Evolutionary conservation across 2,797 vertebrate genomes (phyloP).

Genomic region (Siniperca scherzeri): DNA sequence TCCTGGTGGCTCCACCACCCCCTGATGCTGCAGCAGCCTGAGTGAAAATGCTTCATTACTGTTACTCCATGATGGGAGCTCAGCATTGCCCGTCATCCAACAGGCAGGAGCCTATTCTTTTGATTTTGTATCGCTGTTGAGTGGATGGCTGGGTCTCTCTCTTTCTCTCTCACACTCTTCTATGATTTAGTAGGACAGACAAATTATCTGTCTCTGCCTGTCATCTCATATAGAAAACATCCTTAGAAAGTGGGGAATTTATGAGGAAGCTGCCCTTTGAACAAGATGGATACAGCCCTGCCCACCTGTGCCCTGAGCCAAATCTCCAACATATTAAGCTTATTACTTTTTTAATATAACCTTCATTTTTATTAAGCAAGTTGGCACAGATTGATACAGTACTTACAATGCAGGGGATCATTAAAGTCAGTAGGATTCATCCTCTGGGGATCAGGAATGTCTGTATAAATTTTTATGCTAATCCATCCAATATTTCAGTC

Average conservation of each 20-base stretch:
- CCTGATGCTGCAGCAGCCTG: slow-evolving; percentile 50
- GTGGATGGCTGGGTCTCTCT: slow-evolving; percentile 24
- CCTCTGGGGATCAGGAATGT: neutral
- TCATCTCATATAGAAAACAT: slow-evolving; percentile 44
- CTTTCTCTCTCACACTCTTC: slow-evolving; percentile 16
- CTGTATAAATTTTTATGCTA: neutral
- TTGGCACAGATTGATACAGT: neutral
- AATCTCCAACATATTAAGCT: slow-evolving; percentile 30
- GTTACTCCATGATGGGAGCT: slow-evolving; percentile 65
- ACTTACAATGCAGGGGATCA: neutral
- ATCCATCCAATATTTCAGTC: neutral
- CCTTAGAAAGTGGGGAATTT: slow-evolving; percentile 43
- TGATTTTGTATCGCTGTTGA: slow-evolving; percentile 60
- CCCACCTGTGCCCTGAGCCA: slow-evolving; percentile 33
- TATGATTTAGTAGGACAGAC: slow-evolving; percentile 33
- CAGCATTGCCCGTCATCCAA: slow-evolving; percentile 60
- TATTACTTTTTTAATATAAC: slow-evolving; percentile 3
- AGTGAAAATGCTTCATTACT: slow-evolving; percentile 67
- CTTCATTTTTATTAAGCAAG: neutral
- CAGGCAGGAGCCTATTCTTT: slow-evolving; percentile 57
- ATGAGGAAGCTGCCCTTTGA: slow-evolving; percentile 56
- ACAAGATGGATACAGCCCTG: slow-evolving; percentile 37
- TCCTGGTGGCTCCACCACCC: slow-evolving; percentile 46
- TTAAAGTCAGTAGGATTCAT: neutral
- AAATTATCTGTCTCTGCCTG: slow-evolving; percentile 37